Evolutionary conservation across 2,797 vertebrate genomes (phyloP), one percentile per base, ranked within the genome.

Genomic region (Myioborus miniatus): DNA sequence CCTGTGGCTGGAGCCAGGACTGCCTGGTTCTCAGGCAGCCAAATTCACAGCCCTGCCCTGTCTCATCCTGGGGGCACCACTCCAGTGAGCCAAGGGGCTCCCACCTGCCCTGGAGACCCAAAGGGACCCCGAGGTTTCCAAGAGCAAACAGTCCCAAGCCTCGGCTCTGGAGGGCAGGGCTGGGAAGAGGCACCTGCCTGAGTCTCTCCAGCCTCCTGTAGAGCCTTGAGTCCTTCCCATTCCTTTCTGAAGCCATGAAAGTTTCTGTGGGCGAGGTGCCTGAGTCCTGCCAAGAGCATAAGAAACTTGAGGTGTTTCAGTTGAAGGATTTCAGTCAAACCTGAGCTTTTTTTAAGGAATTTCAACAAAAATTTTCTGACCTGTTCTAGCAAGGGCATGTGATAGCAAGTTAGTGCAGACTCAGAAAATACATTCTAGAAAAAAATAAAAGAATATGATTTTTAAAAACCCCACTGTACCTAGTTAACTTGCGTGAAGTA

Each of bases 11-110:
- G 29, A 87, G 17, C 11, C 17, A 39, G 52, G 15, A 22, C 9
- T 6, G 8, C 11, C 6, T 2, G 1, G 32, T 8, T 21, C 34
- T 27, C 65, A 47, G 39, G 9, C 17, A 63, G 19, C 9, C 0
- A 0, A 6, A n/a, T 74, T 36, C 19, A 12, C 36, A 36, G 23
- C 32, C 4, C 19, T 46, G 19, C 11, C 11, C 58, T 11, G 9
- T 23, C 10, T 37, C 56, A 37, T 13, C 56, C 56, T 27, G 15
- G 17, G 43, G 34, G 11, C 49, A 43, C 8, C 0, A 0, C 39
- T 26, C 1, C 0, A 72, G 39, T 29, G 6, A 30, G 34, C 32
- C 46, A 27, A 41, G 32, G 32, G 9, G 15, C 24, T 75, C n/a
- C 56, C 43, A 27, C 19, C 46, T 72, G 32, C 32, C 6, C 5